Percentiles rank a stretch among this genome's conserved stretches.
Conservation (phyloP, 2,797 vertebrate species). For the Catostomus latipinnis region DNA sequence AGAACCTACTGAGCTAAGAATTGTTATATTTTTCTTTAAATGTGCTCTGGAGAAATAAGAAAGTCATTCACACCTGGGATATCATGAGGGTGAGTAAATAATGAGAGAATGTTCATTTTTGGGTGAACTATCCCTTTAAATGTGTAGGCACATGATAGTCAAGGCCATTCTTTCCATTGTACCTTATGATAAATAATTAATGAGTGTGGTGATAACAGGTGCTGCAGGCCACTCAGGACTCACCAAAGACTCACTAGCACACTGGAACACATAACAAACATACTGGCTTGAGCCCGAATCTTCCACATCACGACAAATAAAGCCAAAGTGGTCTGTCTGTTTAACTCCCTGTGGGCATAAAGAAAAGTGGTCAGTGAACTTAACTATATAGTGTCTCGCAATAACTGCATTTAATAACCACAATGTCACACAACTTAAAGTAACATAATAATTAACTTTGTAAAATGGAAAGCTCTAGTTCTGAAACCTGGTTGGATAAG, state of each 20-base stretch:
- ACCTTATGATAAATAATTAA: slow-evolving; percentile 48
- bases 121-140: neutral
- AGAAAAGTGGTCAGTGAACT: neutral
- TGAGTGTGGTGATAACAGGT: slow-evolving; percentile 4
- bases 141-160: slow-evolving; percentile 2
- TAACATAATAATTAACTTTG: slow-evolving; percentile 3
- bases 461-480: neutral
- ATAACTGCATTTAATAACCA: neutral
- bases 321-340: slow-evolving; percentile 95
- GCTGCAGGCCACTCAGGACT: slow-evolving; percentile 63
- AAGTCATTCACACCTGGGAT: too few species aligned
- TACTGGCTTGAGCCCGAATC: slow-evolving; percentile 89
- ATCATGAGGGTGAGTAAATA: too few species aligned
- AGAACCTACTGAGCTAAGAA: too few species aligned
- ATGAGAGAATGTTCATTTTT: too few species aligned
- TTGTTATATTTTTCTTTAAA: too few species aligned
- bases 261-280: slow-evolving; percentile 95
- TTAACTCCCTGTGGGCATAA: slow-evolving; percentile 85
- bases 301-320: slow-evolving; percentile 89
- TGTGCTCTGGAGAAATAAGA: too few species aligned
- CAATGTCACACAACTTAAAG: neutral
- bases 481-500: neutral
- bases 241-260: slow-evolving; percentile 95
- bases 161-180: slow-evolving; percentile 41
- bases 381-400: neutral